These are phyloP conservation scores for Mesochorus sp. DNA, from an alignment of 2,888 invertebrate species.

Conservation along the genomic window DNA sequence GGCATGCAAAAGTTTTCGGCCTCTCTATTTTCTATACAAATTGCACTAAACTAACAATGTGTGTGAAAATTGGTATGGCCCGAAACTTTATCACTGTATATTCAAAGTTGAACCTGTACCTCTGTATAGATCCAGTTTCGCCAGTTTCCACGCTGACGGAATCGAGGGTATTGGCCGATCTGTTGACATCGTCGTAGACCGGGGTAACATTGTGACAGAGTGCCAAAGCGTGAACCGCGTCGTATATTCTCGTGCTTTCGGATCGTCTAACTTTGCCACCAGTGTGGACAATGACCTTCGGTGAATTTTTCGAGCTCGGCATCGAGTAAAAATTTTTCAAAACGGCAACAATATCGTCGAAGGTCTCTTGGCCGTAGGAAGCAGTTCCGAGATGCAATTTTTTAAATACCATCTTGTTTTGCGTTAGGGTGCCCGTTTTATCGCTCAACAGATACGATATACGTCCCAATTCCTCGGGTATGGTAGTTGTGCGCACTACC, in stretches of 20 bases:
- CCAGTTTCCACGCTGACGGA: slow-evolving; percentile 77
- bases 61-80: too few relatives aligned
- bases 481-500: slow-evolving; percentile 98
- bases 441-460: slow-evolving; percentile 98
- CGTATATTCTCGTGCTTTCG: slow-evolving; percentile 90
- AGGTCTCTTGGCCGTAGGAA: slow-evolving; percentile 93
- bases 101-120: too few relatives aligned
- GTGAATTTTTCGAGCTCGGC: slow-evolving; percentile 69
- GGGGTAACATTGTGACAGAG: slow-evolving; percentile 99
- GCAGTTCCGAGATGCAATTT: slow-evolving; percentile 97
- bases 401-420: slow-evolving; percentile 99
- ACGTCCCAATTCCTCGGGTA: slow-evolving; percentile 98
- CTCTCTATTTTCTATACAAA: too few relatives aligned
- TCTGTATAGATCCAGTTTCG: slow-evolving; percentile 79
- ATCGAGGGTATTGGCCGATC: slow-evolving; percentile 70
- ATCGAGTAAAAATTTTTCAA: slow-evolving; percentile 72
- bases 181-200: slow-evolving; percentile 88
- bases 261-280: slow-evolving; percentile 85
- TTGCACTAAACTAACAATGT: too few relatives aligned
- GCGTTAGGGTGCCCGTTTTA: slow-evolving; percentile 99
- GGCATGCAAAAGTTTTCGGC: too few relatives aligned
- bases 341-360: slow-evolving; percentile 87
- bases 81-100: too few relatives aligned
- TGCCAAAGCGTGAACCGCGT: slow-evolving; percentile 96
- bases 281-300: slow-evolving; percentile 65